Evolutionary conservation across 2,888 invertebrate species (phyloP), one percentile per base, ranked within the genome.

Genomic region (Nyleta sp.): DNA sequence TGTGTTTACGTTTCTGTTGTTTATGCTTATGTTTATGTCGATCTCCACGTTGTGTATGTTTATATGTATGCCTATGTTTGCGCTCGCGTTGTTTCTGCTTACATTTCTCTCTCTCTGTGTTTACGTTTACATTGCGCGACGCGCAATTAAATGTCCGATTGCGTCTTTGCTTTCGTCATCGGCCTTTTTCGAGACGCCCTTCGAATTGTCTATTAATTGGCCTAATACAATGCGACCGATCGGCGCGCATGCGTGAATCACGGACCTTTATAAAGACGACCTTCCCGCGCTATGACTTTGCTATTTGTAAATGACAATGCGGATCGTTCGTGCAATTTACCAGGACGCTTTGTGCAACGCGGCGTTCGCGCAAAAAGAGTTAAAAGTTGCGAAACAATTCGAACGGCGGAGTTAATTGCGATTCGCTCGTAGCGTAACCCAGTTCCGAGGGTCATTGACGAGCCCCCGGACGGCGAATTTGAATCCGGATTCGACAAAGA

Each of bases 211-310:
- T 31, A 59, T 67, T 59, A 59, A 67, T 67, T 67, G 59, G 35
- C 52, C 60, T 74, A 67, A 67, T 59, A 65, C 73, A 59, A 74
- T 52, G 57, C 59, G 20, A 65, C 59, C 67, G 44, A 44, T 67
- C 59, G 42, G n/a, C n/a, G n/a, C n/a, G n/a, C 48, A 22, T 24
- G 35, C 40, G 33, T 59, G 57, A 65, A 40, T 73, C 59, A 57
- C 50, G 33, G 15, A n/a, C 20, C 40, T 50, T 48, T 52, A 59
- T 64, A 50, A 65, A 50, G 42, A 31, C 67, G 55, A 44, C 73
- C 73, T 67, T 74, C 73, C 59, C n/a, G 24, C 50, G 52, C 53
- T 64, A 73, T 73, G 73, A 73, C 73, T 57, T 55, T 57, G 65
- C 65, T 52, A 65, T 64, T 65, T 52, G 59, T 33, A 52, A 57